Evolutionary conservation across 2,113 vertebrate genomes (phyloP), one percentile per base, ranked within the genome.

Genomic region (Gadus macrocephalus): DNA sequence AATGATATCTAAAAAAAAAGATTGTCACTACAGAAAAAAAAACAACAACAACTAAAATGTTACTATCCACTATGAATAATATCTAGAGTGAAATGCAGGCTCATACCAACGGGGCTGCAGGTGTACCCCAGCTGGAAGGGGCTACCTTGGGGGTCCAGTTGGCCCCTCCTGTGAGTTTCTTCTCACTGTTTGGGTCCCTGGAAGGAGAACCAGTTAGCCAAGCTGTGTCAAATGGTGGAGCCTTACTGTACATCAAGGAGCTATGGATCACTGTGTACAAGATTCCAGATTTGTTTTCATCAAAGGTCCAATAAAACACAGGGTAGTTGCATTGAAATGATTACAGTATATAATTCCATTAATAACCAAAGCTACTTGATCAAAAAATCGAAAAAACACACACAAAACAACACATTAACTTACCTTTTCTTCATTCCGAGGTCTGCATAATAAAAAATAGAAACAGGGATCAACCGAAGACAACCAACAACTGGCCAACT

Each of bases 361-460:
- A 25, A 25, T 25, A 1, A 25, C 25, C 2, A n/a, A 58, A 58
- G 7, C 16, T 5, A 58, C 15, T 4, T n/a, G 6, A 7, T 58
- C 3, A 58, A 7, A 58, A 58, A 58, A 14, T 25, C 20, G 15
- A 62, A 27, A 14, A 62, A 9, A 22, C 19, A 62, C 25, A 79
- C 42, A 53, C 7, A 53, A 15, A 25, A n/a, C 71, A 66, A 72
- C 38, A 70, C 58, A 71, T 3, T 70, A 27, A 93, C 96, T 96
- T 94, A 99, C 97, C 96, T 99, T 91, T 98, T 98, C 90, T 91
- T 94, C 87, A 93, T 94, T 73, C 97, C 97, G 88, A 99, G 93
- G 85, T 99, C 97, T 99, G 87, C 63, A 81, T 78, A 77, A 79
- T 7, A 55, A 55, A 71, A 74, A 2, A 67, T 73, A 77, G 64